Conservation (phyloP, 2,113 vertebrate genomes). For the Toxostoma redivivum region DNA sequence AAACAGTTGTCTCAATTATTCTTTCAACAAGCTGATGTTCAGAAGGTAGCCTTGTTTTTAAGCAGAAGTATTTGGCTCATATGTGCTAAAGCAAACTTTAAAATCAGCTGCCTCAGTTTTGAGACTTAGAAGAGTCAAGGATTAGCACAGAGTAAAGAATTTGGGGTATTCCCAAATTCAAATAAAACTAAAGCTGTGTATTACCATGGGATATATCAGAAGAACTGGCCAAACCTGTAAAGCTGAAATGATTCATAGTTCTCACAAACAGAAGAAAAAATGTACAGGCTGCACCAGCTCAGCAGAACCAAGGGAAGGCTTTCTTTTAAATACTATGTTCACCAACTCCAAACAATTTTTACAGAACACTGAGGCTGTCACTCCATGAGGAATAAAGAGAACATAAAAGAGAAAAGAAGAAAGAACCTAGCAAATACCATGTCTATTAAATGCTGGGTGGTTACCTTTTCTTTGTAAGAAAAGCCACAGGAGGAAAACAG, state of each 20-base stretch:
- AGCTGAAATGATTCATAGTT: background rate
- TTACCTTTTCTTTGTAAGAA: background rate
- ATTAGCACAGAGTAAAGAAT: background rate
- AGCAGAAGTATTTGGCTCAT: background rate
- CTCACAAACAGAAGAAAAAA: background rate
- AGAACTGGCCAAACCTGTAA: conserved; percentile 35
- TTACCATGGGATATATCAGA: background rate
- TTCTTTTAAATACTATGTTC: background rate
- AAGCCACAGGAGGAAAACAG: background rate
- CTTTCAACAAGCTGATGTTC: background rate
- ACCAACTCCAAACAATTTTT: background rate
- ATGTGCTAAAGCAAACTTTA: background rate
- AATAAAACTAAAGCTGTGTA: background rate
- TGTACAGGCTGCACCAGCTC: background rate
- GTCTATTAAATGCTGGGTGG: background rate
- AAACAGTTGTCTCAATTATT: background rate
- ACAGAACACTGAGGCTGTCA: background rate
- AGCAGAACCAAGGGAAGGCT: background rate
- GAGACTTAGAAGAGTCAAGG: background rate
- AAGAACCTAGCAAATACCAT: background rate
- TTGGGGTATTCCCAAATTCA: background rate
- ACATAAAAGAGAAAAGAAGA: background rate
- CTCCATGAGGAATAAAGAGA: background rate
- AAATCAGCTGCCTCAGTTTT: background rate
- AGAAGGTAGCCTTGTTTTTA: background rate